Conservation (phyloP, 2,113 vertebrate genomes). For the Myodes glareolus region DNA sequence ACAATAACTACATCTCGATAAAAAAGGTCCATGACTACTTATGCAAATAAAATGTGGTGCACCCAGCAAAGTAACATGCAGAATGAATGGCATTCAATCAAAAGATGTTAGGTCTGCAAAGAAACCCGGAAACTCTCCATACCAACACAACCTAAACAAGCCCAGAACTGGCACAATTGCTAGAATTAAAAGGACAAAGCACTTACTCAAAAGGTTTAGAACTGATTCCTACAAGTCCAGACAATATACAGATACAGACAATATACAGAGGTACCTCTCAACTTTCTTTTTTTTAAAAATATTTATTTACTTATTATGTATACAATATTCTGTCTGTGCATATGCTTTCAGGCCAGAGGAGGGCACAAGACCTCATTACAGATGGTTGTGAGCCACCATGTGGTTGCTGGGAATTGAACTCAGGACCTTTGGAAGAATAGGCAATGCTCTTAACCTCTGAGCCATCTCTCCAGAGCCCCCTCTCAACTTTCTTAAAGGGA, state of each 20-base stretch:
- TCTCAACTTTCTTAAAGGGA: neutral
- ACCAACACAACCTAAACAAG: neutral
- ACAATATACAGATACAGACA: neutral
- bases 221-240: neutral
- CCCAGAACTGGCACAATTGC: neutral
- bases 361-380: too few relatives aligned
- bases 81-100: neutral
- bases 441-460: too few relatives aligned
- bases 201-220: neutral
- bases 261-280: neutral
- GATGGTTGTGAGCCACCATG: too few relatives aligned
- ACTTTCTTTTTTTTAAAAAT: too few relatives aligned
- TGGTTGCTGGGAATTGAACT: too few relatives aligned
- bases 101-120: neutral
- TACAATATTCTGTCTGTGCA: too few relatives aligned
- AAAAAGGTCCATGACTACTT: slow-evolving; percentile 7
- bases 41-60: neutral
- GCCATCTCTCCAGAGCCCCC: too few relatives aligned
- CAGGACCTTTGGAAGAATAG: too few relatives aligned
- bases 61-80: neutral
- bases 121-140: neutral
- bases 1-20: neutral
- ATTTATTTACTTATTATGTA: too few relatives aligned
- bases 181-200: neutral
- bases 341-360: too few relatives aligned